These are phyloP conservation scores for Myopa tessellatipennis DNA, from an alignment of 2,888 invertebrate species.

Conservation along the genomic window DNA sequence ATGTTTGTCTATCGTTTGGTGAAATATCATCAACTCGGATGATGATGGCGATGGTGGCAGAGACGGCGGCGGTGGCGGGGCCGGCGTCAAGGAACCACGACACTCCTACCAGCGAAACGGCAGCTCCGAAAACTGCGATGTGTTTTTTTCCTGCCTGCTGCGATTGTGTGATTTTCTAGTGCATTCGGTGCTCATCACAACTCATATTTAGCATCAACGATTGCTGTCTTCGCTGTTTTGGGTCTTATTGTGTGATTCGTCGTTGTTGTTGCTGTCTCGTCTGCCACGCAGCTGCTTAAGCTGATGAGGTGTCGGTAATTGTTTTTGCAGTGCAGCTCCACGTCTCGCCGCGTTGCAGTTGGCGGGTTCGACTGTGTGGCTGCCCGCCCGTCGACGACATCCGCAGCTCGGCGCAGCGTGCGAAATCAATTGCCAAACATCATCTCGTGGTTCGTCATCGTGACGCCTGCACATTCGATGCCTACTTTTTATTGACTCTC, in stretches of 20 bases:
- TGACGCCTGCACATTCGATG: constrained; percentile 22
- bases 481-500: constrained; percentile 2
- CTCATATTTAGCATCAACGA: background rate
- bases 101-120: constrained; percentile 15
- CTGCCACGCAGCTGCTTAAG: background rate
- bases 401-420: background rate
- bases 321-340: background rate
- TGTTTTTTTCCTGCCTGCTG: too few relatives aligned
- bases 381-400: background rate
- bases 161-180: background rate
- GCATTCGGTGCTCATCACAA: background rate
- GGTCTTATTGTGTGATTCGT: background rate
- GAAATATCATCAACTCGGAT: constrained; percentile 24
- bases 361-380: background rate
- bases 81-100: constrained; percentile 8
- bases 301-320: background rate
- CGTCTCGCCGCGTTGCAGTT: background rate
- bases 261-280: too few relatives aligned
- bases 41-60: background rate
- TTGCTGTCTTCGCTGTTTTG: background rate
- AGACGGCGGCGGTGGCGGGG: too few relatives aligned
- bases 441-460: constrained; percentile 13
- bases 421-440: constrained; percentile 27
- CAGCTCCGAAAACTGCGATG: background rate
- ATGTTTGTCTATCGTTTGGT: constrained; percentile 34